A percentile compares a stretch with the other conserved stretches of the same genome.
Conservation (phyloP, 1,140 invertebrate genomes). For the Bactericera cockerelli region DNA sequence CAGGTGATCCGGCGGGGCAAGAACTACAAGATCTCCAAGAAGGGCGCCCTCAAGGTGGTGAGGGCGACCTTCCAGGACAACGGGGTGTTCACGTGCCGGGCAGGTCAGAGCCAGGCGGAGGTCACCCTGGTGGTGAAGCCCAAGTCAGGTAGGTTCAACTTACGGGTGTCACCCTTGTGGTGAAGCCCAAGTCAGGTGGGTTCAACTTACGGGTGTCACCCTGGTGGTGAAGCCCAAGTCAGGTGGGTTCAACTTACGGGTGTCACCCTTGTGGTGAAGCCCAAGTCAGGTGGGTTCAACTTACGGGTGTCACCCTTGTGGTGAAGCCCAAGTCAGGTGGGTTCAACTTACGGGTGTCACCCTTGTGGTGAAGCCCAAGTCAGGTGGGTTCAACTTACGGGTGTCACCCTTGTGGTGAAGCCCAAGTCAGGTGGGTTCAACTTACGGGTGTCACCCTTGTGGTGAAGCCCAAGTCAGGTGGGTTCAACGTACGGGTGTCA, state of each 20-base stretch:
- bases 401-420: conserved; percentile 52
- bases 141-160: conserved; percentile 42
- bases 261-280: too few species aligned
- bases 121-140: conserved; percentile 55
- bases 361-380: too few species aligned
- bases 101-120: conserved; percentile 53
- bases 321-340: conserved; percentile 51
- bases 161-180: too few species aligned
- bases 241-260: too few species aligned
- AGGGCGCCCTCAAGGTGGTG: conserved; percentile 67
- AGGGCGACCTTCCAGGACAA: conserved; percentile 56
- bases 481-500: too few species aligned
- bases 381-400: too few species aligned
- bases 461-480: too few species aligned
- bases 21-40: conserved; percentile 69
- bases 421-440: conserved; percentile 44
- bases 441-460: too few species aligned
- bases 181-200: too few species aligned
- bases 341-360: too few species aligned
- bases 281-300: too few species aligned
- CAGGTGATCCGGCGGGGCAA: conserved; percentile 50
- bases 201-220: conserved; percentile 51
- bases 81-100: conserved; percentile 66
- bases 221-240: conserved; percentile 56
- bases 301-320: conserved; percentile 49